Conservation (phyloP, 2,797 vertebrate genomes). For the Perodicticus potto region DNA sequence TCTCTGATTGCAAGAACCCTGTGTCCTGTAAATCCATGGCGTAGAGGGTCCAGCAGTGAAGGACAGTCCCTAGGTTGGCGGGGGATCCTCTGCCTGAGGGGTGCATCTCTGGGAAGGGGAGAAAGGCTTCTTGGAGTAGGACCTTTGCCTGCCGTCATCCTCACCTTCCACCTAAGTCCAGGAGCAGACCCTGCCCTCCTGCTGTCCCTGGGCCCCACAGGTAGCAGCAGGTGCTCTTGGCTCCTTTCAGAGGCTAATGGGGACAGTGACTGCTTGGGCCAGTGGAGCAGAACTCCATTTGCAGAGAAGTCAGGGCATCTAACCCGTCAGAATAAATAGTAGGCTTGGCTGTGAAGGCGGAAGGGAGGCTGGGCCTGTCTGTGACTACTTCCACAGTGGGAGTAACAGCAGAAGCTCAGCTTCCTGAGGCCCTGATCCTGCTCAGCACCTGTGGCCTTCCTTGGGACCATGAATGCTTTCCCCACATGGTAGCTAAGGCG, state of each 20-base stretch:
- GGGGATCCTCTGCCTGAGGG: background rate
- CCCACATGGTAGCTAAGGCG: background rate
- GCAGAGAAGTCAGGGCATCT: background rate
- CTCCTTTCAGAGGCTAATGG: background rate
- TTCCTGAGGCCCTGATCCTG: background rate
- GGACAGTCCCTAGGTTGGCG: background rate
- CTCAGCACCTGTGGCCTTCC: background rate
- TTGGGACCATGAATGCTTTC: background rate
- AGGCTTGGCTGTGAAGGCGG: background rate
- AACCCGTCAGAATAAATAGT: background rate
- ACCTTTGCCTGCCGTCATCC: background rate
- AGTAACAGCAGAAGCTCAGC: background rate
- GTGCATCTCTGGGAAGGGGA: background rate
- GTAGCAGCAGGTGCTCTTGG: background rate
- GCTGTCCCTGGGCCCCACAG: background rate
- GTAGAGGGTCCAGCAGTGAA: constrained; percentile 7
- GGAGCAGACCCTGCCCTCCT: background rate
- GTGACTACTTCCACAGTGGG: too few species aligned
- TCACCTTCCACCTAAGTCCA: background rate
- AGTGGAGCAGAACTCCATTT: background rate
- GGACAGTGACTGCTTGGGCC: background rate
- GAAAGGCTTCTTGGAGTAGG: background rate
- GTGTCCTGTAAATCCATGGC: background rate
- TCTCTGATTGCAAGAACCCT: background rate
- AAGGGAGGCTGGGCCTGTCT: background rate